Conservation (phyloP, 2,113 vertebrate species). For the Pelusios castaneus region DNA sequence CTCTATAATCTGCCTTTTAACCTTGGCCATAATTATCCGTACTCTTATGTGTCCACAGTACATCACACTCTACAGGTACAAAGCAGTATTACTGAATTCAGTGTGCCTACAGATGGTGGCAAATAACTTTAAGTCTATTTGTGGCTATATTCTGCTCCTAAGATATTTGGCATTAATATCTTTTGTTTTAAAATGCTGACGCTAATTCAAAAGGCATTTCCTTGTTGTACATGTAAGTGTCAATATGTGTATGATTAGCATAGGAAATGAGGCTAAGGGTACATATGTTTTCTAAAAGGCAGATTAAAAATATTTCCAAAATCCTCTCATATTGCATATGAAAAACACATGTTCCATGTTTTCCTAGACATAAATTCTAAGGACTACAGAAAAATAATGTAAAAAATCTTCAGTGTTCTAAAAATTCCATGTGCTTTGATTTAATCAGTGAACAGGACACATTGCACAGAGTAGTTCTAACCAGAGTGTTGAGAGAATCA, state of each 20-base stretch:
- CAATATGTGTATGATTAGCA: conserved; percentile 58
- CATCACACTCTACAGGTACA: not conserved
- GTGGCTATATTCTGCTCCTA: conserved; percentile 27
- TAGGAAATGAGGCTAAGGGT: conserved; percentile 64
- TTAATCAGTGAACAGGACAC: conserved; percentile 27
- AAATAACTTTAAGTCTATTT: not conserved
- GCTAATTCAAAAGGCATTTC: conserved; percentile 53
- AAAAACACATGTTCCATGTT: conserved; percentile 68
- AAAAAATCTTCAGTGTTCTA: conserved; percentile 48
- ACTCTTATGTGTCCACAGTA: not conserved
- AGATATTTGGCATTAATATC: conserved; percentile 18
- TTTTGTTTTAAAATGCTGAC: conserved; percentile 43
- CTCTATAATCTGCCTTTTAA: not conserved
- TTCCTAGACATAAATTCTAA: conserved; percentile 57
- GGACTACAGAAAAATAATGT: conserved; percentile 55
- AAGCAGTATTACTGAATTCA: not conserved
- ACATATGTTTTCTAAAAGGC: conserved; percentile 56
- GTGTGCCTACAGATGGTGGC: conserved; percentile 20
- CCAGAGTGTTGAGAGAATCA: not conserved
- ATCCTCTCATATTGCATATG: conserved; percentile 68
- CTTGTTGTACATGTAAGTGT: conserved; percentile 59
- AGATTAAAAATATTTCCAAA: conserved; percentile 44
- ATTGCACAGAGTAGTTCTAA: not conserved
- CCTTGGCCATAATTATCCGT: not conserved
- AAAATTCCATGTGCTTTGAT: conserved; percentile 17